Evolutionary conservation across 2,888 invertebrate genomes (phyloP), one percentile per base, ranked within the genome.

Genomic region (Leucoptera coffeella): DNA sequence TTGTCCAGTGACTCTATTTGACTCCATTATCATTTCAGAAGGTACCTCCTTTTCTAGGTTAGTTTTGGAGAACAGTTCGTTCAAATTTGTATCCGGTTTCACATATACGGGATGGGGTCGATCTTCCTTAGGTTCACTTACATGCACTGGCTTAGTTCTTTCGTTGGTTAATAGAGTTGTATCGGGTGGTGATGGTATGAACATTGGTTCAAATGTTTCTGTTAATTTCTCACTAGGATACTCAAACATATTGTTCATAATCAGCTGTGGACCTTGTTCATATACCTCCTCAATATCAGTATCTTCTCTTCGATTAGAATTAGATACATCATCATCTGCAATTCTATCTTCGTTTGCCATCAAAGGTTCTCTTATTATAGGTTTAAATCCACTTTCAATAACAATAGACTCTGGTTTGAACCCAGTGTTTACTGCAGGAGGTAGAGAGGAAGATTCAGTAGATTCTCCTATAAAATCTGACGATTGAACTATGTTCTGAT

Each of bases 351-450:
- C 71, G 13, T 60, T 58, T 25, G 71, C 57, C 55, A 58, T 71
- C 29, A 59, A 40, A 22, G 56, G 67, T 47, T 75, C 77, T 27
- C 74, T 60, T 6, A 82, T 74, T 12, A 89, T 88, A 0, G 90
- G 89, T 35, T 81, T 85, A 42, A 90, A 90, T 0, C 89, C 89
- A 30, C 85, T 80, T 56, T 90, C 89, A 9, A 89, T 80, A 0
- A 88, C 82, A 4, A 90, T 80, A 0, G 85, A 81, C 36, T 80
- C 80, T 0, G 88, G 87, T 46, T 85, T 80, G 38, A 90, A 90
- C 0, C 87, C 86, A 2, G 81, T 82, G 38, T 85, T 85, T 1
- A 78, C 53, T 0, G 84, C 84, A 2, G 78, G 75, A 26, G 51
- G 53, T 40, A 77, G 47, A 1, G 64, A 58, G 2, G 59, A 44